Base-by-base conservation (phyloP, 2,113 vertebrate species). In the Dunckerocampus dactyliophorus region DNA sequence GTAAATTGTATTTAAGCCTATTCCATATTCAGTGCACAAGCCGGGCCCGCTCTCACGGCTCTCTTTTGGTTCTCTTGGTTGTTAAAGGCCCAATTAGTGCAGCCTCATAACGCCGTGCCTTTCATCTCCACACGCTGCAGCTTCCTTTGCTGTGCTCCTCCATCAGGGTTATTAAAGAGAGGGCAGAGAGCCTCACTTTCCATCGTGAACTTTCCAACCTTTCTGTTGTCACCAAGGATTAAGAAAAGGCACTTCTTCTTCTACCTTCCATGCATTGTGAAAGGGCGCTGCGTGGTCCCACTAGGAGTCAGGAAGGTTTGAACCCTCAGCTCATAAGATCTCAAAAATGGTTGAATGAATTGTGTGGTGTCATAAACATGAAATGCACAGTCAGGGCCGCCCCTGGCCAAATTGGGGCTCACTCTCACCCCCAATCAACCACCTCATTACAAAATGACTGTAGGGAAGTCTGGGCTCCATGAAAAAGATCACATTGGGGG, bases 31-130 rank as follows among this genome's bases (percentile, higher is more conserved):
- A 71, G 47, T 59, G 8, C 42, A 72, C 74, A 79, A 79, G 57
- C 62, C 3, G 75, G 77, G 59, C 72, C 83, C 62, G 62, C 73
- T 56, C 48, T 63, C 72, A 74, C 61, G 72, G 37, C 49, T 71
- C 73, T 58, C 39, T 65, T 54, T 72, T 76, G 63, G 76, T 76
- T 83, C 31, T 34, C 15, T 19, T 19, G 52, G 10, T 37, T 34
- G n/a, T 80, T 82, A 81, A 84, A 85, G 74, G 77, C 62, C 79
- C 87, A 90, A 90, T 89, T 89, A 90, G 82, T 83, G 78, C 39
- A 69, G 77, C 76, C 75, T 85, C 81, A 85, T 85, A 85, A 80
- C 71, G 65, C 60, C 67, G 72, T 76, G 75, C 71, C 82, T 88
- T 87, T 86, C 78, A 87, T 90, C 81, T 85, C 74, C 19, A 59